Evolutionary conservation across 35 echinoderm and acorn worm genomes (phyloP).

Genomic region (Anneissia japonica): DNA sequence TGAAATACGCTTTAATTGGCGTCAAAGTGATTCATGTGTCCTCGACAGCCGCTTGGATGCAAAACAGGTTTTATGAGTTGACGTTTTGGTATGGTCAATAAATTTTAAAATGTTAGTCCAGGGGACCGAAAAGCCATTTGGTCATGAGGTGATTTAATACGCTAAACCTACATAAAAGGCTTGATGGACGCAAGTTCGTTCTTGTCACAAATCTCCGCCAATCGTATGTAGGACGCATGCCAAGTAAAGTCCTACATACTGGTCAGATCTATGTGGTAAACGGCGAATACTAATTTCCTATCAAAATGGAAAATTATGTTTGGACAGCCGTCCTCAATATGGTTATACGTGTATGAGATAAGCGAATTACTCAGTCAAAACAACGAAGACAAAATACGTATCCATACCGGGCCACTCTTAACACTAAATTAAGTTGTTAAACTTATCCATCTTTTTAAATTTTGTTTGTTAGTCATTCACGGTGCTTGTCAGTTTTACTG

Average conservation of each 20-base stretch:
- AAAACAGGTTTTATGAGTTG: slow-evolving; percentile 1
- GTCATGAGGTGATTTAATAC: not conserved
- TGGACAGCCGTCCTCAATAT: not conserved
- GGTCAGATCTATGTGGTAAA: not conserved
- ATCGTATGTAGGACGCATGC: not conserved
- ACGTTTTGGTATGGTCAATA: slow-evolving; percentile 1
- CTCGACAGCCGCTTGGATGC: not conserved
- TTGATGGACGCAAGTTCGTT: not conserved
- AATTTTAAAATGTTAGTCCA: slow-evolving; percentile 2
- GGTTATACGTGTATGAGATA: slow-evolving; percentile 1
- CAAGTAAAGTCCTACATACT: not conserved
- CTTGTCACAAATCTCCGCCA: not conserved
- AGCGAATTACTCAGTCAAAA: not conserved
- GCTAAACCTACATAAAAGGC: slow-evolving; percentile 1
- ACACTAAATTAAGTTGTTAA: not conserved
- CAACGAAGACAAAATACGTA: not conserved
- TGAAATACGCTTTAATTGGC: slow-evolving; percentile 1
- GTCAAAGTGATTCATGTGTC: not conserved
- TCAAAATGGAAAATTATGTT: not conserved
- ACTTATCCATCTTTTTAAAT: not conserved
- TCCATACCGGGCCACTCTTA: not conserved
- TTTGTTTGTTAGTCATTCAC: not conserved
- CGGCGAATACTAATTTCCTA: not conserved
- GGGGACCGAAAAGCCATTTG: slow-evolving; percentile 1
- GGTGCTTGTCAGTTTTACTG: not conserved